Base-by-base conservation (phyloP, 2,113 vertebrate genomes). In the Menura novaehollandiae region DNA sequence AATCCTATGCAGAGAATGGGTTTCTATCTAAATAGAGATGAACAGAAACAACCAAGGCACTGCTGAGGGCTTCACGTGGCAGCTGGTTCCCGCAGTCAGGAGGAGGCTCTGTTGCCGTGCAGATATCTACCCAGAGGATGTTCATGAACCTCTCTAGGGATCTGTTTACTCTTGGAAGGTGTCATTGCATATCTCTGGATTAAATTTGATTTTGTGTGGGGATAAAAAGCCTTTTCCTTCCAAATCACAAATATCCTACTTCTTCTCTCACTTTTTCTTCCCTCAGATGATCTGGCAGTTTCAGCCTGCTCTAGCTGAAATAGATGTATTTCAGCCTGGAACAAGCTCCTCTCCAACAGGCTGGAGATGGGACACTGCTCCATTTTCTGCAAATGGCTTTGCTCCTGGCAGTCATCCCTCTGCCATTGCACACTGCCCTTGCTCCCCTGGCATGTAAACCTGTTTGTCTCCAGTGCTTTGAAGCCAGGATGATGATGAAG, bases 1-100 rank as follows among this genome's bases (percentile, higher is more conserved):
- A 58, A 20, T 5, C 35, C 15, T 1, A 0, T 18, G 27, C 52
- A 68, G 37, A 63, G 73, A 78, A 39, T 0, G 0, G 6, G 26
- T n/a, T 78, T 30, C 39, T 88, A 28, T 17, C 44, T 79, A 82
- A 73, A 68, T 1, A 49, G 69, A 44, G 49, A 66, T 1, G 17
- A 89, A 51, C 15, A 77, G 59, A 84, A 89, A 63, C 0, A 23
- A 55, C 13, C 10, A 64, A 3, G 2, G 26, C 62, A 82, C 33
- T 39, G 39, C 21, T 39, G 49, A 60, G 58, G 30, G 27, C 63
- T 88, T 52, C 0, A 8, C 1, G 0, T 26, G 35, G 30, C 67
- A 75, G 46, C 39, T 3, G 1, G 24, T 28, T 78, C 18, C 59
- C 0, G 2, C 69, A 55, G 51, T 32, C 71, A 73, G 81, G 62